Evolutionary conservation across 2,888 invertebrate species (phyloP).

Genomic region (Plebejus argus): DNA sequence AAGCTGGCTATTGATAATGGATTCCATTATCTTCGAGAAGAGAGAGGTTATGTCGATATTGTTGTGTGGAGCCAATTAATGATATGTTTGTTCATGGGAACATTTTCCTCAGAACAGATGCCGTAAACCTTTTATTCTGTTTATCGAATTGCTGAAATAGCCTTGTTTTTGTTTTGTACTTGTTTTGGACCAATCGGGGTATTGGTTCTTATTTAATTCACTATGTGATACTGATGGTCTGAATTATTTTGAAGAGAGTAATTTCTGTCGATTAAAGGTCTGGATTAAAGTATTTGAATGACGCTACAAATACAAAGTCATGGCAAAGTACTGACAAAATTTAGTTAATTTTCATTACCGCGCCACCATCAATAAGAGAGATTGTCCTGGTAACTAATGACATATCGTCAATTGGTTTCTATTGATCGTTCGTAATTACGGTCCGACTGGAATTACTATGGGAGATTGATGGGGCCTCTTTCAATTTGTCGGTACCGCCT

Average conservation of each 20-base stretch:
- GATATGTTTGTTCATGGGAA: background rate
- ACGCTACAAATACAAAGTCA: background rate
- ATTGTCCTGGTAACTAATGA: background rate
- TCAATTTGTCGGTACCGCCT: slow-evolving; percentile 5
- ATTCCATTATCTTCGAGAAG: no score
- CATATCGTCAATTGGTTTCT: slow-evolving; percentile 4
- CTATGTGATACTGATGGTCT: background rate
- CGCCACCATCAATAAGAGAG: background rate
- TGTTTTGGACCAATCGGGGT: background rate
- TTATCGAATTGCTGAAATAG: background rate
- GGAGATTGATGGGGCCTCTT: slow-evolving; percentile 29
- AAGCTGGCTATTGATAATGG: no score
- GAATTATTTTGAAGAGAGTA: background rate
- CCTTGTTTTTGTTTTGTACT: slow-evolving; percentile 11
- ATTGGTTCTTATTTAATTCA: background rate
- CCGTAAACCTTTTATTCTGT: slow-evolving; percentile 13
- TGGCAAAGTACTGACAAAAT: background rate
- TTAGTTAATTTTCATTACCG: background rate
- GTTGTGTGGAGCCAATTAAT: slow-evolving; percentile 6
- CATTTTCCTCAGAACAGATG: background rate
- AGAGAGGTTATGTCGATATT: background rate
- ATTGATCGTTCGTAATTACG: slow-evolving; percentile 17
- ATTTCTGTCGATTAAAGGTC: no score
- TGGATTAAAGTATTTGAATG: no score
- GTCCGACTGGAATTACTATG: slow-evolving; percentile 20